phyloP scores from a whole-genome alignment of 2,888 invertebrate species.

The Polyploca ridens region DNA sequence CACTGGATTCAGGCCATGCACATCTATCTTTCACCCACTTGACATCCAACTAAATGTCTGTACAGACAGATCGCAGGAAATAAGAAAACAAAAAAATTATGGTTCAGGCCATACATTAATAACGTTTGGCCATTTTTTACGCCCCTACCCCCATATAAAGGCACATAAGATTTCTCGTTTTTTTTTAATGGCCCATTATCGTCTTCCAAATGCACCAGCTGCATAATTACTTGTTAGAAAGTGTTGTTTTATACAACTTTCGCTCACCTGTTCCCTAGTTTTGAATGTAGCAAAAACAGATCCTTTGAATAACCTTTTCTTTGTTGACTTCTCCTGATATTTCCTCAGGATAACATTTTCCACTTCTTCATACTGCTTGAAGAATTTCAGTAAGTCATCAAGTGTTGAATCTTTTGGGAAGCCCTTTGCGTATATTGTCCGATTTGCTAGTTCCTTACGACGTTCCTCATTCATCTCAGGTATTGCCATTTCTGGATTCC shows the following conservation, averaged over 20 bases:
- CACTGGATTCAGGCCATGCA: too few species aligned
- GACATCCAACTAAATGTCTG: too few species aligned
- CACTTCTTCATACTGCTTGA: constrained; percentile 87
- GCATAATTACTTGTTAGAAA: too few species aligned
- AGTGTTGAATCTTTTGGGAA: constrained; percentile 89
- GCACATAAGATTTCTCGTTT: too few species aligned
- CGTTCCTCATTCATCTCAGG: constrained; percentile 94
- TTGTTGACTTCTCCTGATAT: constrained; percentile 86
- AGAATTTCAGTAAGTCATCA: constrained; percentile 89
- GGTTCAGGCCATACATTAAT: too few species aligned
- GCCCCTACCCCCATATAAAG: too few species aligned
- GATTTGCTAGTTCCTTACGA: constrained; percentile 89
- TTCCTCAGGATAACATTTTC: constrained; percentile 87
- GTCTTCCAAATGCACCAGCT: too few species aligned
- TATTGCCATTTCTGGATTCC: constrained; percentile 89
- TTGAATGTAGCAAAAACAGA: constrained; percentile 96
- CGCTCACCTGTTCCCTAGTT: constrained; percentile 86
- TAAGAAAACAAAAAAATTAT: too few species aligned
- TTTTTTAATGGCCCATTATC: too few species aligned
- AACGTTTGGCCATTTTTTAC: too few species aligned
- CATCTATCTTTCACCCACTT: too few species aligned
- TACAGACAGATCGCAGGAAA: too few species aligned
- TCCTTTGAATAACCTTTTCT: constrained; percentile 92
- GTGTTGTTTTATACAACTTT: not conserved
- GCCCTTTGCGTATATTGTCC: constrained; percentile 95